Percentiles rank a stretch among this genome's conserved stretches.
phyloP scores from a whole-genome alignment of 2,113 vertebrate species.

The Plecturocebus donacophilus region DNA sequence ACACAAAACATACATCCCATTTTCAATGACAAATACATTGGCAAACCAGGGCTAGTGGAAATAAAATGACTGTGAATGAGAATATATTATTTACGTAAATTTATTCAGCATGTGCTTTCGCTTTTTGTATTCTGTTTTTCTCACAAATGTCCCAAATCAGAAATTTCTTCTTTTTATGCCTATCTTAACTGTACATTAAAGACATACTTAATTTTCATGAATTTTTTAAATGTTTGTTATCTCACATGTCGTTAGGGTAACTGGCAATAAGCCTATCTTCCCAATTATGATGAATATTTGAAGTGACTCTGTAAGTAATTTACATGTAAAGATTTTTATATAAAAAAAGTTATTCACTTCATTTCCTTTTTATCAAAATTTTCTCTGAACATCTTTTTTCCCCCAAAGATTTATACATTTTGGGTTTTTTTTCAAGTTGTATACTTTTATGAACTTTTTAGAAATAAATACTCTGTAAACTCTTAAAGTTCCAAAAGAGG shows the following conservation, averaged over 20 bases:
- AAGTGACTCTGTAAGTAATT: neutral
- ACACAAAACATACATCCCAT: neutral
- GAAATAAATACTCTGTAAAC: neutral
- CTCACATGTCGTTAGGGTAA: neutral
- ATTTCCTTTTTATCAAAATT: neutral
- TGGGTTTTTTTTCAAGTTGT: neutral
- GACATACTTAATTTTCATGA: neutral
- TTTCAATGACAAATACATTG: neutral
- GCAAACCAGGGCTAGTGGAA: neutral
- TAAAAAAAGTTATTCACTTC: neutral
- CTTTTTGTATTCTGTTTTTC: neutral
- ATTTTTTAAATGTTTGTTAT: neutral
- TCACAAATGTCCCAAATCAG: neutral
- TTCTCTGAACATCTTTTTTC: neutral
- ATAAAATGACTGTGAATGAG: neutral
- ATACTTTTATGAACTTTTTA: neutral
- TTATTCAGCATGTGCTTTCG: neutral
- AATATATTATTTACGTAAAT: neutral
- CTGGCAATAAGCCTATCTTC: neutral
- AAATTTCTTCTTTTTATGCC: neutral
- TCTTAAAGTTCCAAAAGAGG: neutral
- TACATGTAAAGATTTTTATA: neutral
- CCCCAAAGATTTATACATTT: neutral
- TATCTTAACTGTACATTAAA: neutral
- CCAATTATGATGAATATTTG: slow-evolving; percentile 5